Percentiles rank a stretch among this genome's conserved stretches.
These are phyloP conservation scores for Panagrolaimus sp. DNA, from an alignment of 1,140 invertebrate species.

Conservation along the genomic window DNA sequence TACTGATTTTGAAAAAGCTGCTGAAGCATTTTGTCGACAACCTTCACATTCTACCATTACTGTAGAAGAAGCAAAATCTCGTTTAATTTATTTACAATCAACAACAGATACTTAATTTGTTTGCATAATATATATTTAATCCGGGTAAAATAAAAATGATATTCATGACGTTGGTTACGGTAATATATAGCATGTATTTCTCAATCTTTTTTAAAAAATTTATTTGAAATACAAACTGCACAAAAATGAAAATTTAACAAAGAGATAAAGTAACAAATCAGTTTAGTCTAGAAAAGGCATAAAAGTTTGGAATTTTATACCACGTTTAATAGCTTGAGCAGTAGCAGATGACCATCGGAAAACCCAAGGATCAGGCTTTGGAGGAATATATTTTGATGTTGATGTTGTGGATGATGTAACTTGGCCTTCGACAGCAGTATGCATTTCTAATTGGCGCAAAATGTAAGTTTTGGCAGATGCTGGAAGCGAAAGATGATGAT, in stretches of 20 bases:
- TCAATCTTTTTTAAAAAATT: too few relatives aligned
- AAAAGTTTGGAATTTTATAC: not conserved
- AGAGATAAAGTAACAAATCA: too few relatives aligned
- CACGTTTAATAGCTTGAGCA: constrained; percentile 5
- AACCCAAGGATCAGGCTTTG: not conserved
- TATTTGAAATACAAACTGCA: too few relatives aligned
- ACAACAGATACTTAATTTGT: too few relatives aligned
- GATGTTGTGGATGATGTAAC: not conserved
- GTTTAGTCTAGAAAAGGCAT: too few relatives aligned
- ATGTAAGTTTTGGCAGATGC: not conserved
- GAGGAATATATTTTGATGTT: not conserved
- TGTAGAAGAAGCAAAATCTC: not conserved
- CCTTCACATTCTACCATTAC: not conserved
- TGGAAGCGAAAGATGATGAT: not conserved
- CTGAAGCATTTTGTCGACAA: not conserved
- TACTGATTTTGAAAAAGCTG: not conserved
- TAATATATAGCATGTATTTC: too few relatives aligned
- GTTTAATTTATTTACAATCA: constrained; percentile 10
- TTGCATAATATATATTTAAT: too few relatives aligned
- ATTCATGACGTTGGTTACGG: too few relatives aligned
- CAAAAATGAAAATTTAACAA: too few relatives aligned
- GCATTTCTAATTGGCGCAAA: not conserved
- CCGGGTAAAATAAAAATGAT: too few relatives aligned
- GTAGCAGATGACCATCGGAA: constrained; percentile 1
- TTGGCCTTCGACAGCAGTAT: not conserved